phyloP scores from a whole-genome alignment of 2,113 vertebrate genomes.

The Catharus fuscescens region DNA sequence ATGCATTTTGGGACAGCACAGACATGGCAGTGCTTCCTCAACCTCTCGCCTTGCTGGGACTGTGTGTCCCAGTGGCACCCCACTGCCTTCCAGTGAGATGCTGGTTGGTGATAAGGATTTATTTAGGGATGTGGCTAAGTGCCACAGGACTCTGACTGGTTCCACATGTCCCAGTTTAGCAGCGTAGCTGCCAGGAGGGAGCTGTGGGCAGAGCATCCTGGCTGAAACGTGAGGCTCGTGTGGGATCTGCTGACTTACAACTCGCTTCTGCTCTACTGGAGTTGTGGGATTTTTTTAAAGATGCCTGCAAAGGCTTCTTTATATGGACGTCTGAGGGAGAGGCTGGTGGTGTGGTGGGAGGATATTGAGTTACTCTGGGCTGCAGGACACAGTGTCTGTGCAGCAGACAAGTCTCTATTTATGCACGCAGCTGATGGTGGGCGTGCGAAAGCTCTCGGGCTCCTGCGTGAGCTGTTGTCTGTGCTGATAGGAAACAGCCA shows the following conservation, averaged over 20 bases:
- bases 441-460: accelerated
- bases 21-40: not conserved
- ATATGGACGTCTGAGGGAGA: not conserved
- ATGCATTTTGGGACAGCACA: not conserved
- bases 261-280: not conserved
- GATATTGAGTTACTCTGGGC: constrained; percentile 11
- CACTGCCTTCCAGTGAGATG: not conserved
- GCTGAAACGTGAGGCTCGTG: not conserved
- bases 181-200: not conserved
- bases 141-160: not conserved
- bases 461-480: not conserved
- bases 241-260: not conserved
- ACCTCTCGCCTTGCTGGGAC: accelerated
- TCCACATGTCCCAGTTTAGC: not conserved
- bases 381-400: not conserved
- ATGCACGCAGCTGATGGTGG: not conserved
- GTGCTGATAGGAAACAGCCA: not conserved
- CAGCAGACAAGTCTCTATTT: not conserved
- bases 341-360: not conserved
- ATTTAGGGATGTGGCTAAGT: not conserved
- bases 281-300: not conserved
- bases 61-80: accelerated
- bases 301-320: not conserved
- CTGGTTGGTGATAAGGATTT: not conserved
- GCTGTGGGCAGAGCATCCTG: not conserved